phyloP scores from a whole-genome alignment of 2,113 vertebrate species.

The Sitta europaea region DNA sequence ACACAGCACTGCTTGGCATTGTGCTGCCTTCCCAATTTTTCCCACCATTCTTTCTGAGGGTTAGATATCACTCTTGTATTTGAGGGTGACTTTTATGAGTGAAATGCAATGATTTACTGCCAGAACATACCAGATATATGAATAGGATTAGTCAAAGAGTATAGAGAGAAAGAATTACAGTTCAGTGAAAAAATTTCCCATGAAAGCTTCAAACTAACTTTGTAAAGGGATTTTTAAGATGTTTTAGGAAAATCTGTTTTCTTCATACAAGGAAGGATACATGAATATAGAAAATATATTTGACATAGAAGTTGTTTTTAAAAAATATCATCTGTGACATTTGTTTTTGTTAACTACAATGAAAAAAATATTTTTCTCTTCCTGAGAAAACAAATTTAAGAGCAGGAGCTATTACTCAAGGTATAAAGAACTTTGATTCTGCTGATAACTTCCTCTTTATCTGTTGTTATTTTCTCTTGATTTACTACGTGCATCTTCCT shows the following conservation, averaged over 20 bases:
- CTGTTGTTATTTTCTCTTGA: neutral
- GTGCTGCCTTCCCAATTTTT: neutral
- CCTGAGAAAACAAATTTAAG: neutral
- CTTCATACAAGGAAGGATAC: neutral
- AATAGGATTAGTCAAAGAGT: neutral
- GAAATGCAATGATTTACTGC: neutral
- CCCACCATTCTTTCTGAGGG: neutral
- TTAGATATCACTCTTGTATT: neutral
- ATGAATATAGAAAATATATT: neutral
- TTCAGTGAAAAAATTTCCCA: neutral
- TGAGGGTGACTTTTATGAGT: neutral
- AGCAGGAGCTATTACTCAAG: neutral
- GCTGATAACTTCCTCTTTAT: neutral
- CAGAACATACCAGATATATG: neutral
- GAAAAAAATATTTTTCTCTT: neutral
- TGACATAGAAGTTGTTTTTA: neutral
- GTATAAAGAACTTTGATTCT: neutral
- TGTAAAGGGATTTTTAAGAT: neutral
- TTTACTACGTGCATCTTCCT: neutral
- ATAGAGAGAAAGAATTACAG: neutral
- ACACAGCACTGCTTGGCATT: neutral
- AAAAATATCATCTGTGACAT: neutral
- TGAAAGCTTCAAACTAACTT: neutral
- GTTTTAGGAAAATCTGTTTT: neutral
- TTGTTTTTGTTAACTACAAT: neutral